Evolutionary conservation across 2,113 vertebrate genomes (phyloP).

Genomic region (Oreochromis spilurus): DNA sequence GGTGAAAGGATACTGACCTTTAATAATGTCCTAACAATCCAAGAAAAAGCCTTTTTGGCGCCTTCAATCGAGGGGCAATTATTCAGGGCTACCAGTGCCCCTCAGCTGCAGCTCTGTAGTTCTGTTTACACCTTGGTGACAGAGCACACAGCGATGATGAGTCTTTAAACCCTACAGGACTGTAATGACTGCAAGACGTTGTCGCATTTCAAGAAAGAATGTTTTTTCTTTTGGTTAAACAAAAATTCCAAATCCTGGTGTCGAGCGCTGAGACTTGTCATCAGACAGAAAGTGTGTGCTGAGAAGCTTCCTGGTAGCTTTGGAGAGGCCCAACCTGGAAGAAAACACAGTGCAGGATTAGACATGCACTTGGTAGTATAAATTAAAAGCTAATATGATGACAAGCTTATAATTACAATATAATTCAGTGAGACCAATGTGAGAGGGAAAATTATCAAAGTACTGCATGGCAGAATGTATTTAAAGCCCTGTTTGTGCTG

Average conservation of each 20-base stretch:
- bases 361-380: neutral
- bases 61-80: constrained; percentile 17
- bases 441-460: neutral
- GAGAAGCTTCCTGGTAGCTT: neutral
- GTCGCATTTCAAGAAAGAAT: neutral
- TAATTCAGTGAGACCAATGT: neutral
- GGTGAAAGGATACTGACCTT: neutral
- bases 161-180: constrained; percentile 2
- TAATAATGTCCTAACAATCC: constrained; percentile 34
- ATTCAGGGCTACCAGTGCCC: neutral
- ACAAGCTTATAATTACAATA: neutral
- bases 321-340: constrained; percentile 6
- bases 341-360: neutral
- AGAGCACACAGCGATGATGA: neutral
- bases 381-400: neutral
- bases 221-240: constrained; percentile 14
- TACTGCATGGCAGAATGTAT: neutral
- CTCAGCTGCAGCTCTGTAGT: neutral
- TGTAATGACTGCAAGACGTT: neutral
- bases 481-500: neutral
- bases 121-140: neutral
- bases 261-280: neutral
- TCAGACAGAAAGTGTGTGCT: neutral
- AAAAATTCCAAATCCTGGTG: neutral
- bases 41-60: neutral